Conservation (phyloP, 2,797 vertebrate species). For the Prionace glauca region DNA sequence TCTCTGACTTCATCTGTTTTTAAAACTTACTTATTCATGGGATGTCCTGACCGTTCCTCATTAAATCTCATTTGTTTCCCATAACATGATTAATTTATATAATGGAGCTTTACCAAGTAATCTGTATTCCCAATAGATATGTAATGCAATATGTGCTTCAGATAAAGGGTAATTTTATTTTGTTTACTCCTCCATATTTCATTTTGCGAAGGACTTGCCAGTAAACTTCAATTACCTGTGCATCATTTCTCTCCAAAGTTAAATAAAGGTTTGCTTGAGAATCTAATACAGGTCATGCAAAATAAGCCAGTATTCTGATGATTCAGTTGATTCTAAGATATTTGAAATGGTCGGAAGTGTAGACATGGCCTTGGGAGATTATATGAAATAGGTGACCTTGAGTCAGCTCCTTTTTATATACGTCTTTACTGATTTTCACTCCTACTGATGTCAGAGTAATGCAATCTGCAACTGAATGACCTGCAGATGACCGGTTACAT, state of each 20-base stretch:
- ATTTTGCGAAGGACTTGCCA: background rate
- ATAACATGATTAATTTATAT: background rate
- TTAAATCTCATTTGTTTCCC: background rate
- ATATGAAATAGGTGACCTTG: background rate
- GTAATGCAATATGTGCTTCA: constrained; percentile 2
- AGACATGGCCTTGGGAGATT: background rate
- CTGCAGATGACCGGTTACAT: background rate
- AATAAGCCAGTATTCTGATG: background rate
- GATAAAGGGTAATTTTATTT: constrained; percentile 20
- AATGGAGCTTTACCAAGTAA: background rate
- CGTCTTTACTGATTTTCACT: background rate
- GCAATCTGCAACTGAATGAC: background rate
- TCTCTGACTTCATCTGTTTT: background rate
- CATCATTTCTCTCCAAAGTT: background rate
- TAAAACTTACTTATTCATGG: background rate
- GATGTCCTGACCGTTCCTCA: background rate
- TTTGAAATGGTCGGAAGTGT: background rate
- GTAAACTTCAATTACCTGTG: background rate
- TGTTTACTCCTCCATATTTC: background rate
- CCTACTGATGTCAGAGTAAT: background rate
- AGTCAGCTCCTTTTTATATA: background rate
- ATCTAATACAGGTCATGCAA: background rate
- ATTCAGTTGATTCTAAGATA: background rate
- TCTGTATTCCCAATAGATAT: background rate
- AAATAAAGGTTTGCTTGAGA: background rate